Evolutionary conservation across 2,113 vertebrate genomes (phyloP).

Genomic region (Nothobranchius furzeri): DNA sequence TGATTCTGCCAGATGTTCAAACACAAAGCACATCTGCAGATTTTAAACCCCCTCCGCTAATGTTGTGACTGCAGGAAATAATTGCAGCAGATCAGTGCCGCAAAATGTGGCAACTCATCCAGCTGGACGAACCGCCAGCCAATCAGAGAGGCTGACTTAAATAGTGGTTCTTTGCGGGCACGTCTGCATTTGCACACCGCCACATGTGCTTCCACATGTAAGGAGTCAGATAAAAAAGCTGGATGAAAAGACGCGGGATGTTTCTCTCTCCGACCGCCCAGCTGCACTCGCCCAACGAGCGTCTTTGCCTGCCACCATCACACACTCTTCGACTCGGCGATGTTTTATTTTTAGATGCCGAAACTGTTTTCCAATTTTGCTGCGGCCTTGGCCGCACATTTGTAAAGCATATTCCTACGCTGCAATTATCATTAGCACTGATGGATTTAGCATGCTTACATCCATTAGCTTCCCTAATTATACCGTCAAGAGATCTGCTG

Average conservation of each 20-base stretch:
- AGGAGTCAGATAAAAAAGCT: constrained; percentile 47
- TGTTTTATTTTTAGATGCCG: constrained; percentile 67
- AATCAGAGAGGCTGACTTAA: constrained; percentile 56
- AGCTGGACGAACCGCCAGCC: constrained; percentile 36
- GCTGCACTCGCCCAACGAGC: constrained; percentile 35
- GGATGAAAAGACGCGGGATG: constrained; percentile 36
- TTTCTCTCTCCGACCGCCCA: constrained; percentile 33
- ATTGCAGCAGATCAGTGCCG: constrained; percentile 23
- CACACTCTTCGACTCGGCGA: background rate
- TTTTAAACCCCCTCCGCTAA: constrained; percentile 17
- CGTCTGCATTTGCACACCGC: constrained; percentile 56
- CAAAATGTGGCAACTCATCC: constrained; percentile 36
- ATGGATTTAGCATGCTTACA: constrained; percentile 73
- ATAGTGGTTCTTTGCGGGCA: constrained; percentile 56
- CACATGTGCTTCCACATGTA: constrained; percentile 38
- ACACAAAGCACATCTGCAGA: background rate
- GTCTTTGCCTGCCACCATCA: constrained; percentile 51
- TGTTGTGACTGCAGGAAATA: constrained; percentile 33
- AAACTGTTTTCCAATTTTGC: constrained; percentile 51
- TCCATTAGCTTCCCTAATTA: constrained; percentile 79
- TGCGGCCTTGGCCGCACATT: constrained; percentile 44
- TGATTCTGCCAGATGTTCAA: background rate
- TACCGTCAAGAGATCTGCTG: constrained; percentile 71
- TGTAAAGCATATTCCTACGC: constrained; percentile 58
- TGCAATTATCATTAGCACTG: constrained; percentile 81